Base-by-base conservation (phyloP, 2,888 invertebrate species). In the Anticlea derivata region DNA sequence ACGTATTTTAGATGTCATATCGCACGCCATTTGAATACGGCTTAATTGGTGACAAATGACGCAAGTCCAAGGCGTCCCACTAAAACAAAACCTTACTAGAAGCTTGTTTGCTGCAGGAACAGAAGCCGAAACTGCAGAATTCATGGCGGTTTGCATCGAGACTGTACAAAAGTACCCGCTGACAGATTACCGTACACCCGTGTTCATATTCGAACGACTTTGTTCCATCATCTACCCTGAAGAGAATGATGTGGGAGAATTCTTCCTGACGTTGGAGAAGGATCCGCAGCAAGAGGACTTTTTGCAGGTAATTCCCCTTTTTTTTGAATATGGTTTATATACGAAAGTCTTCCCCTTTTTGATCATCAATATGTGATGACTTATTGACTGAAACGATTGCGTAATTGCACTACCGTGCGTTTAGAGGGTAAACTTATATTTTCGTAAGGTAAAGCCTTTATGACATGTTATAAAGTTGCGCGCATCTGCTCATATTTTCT, bases 271-370 rank as follows among this genome's bases (percentile, higher is more conserved):
- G 0, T 91, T 99, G 3, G 99, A 99, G 77, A 99, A 99, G 78
- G 99, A 99, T 90, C 97, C 98, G 0, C 99, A 99, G 69, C 99
- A 99, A 73, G 99, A 99, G 85, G 99, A 99, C 90, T 99, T 99
- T 86, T 92, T 99, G 65, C 98, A 98, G 90, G 95, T 93, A 4
- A 33, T 7, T 27, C 34, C 27, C 1, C 26, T 10, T 46, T 5
- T 35, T 22, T 35, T 1, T 6, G 7, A 1, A 39, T 39, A 39
- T 27, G 38, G 26, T 13, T 27, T 7, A 27, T 20, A 13, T 13
- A 3, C 17, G 4, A 17, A 17, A 3, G 17, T 2, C 17, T 17
- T 17, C 2, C 2, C 2, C 2, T 2, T 17, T 17, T 17, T 3
- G 17, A 17, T 3, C n/a, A n/a, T n/a, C n/a, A n/a, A n/a, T n/a